Evolutionary conservation across 2,797 vertebrate genomes (phyloP), one percentile per base, ranked within the genome.

Genomic region (Lacerta viridis): DNA sequence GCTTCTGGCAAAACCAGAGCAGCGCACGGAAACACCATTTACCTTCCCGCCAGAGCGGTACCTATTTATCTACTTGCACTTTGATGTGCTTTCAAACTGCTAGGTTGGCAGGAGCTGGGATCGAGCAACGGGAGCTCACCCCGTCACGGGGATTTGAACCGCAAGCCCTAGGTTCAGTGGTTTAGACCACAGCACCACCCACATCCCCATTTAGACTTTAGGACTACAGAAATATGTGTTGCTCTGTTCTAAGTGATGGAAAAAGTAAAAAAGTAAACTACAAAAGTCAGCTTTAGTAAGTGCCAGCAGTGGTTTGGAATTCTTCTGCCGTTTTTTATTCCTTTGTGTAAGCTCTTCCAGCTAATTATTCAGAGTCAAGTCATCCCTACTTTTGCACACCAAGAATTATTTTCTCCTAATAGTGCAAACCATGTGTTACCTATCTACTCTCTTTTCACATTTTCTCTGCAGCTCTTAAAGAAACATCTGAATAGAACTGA

Each of bases 271-370:
- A 92, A 13, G 41, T 6, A 33, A 1, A 0, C 85, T 86, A 82
- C 72, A 8, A 74, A 87, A 93, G 74, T 1, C 66, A 36, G 74
- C 39, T 25, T 84, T 55, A 55, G 88, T 20, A 84, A 3, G 27
- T 61, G 55, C 86, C 0, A 4, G 23, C 33, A 23, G 82, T 86
- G 86, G 66, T 75, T 93, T 91, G 83, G 86, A 61, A 86, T 68
- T 82, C 87, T 84, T 86, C 91, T 91, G 50, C 46, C 68, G 3
- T 59, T 3, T 72, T 88, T 68, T 17, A 88, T 91, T 85, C 17
- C 87, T 93, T 95, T 79, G 80, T 66, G 80, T 93, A 90, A 85
- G 6, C n/a, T 95, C 94, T 93, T 88, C 86, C 85, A 92, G 92
- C 92, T 86, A 91, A 86, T 93, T 91, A 92, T 79, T 87, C 88